phyloP scores from a whole-genome alignment of 2,888 invertebrate species.

The Epinotia bilunana region DNA sequence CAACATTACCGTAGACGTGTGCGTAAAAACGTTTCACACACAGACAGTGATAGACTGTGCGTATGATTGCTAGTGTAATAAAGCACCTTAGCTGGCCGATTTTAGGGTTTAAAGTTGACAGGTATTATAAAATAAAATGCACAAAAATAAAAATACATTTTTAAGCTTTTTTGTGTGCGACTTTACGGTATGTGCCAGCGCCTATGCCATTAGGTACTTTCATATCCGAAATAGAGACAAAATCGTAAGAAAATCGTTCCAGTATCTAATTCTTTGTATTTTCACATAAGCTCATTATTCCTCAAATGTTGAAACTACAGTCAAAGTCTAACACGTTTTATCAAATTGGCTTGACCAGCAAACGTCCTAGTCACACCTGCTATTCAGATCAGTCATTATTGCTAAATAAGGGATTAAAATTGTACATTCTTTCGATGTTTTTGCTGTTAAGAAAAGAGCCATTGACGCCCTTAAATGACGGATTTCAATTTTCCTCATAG shows the following conservation, averaged over 20 bases:
- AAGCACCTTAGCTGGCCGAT: too few species aligned
- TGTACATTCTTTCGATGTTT: too few species aligned
- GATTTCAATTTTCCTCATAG: too few species aligned
- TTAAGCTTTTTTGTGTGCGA: background rate
- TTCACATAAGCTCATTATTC: background rate
- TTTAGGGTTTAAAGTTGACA: too few species aligned
- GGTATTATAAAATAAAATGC: too few species aligned
- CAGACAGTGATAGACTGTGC: background rate
- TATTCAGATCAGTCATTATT: too few species aligned
- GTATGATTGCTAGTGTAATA: background rate
- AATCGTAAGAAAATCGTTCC: slow-evolving; percentile 40
- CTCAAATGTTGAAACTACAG: background rate
- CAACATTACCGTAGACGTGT: background rate
- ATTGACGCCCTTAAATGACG: too few species aligned
- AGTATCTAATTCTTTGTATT: background rate
- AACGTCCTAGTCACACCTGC: background rate
- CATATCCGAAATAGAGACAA: slow-evolving; percentile 47
- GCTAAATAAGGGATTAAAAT: too few species aligned
- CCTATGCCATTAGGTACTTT: slow-evolving; percentile 49
- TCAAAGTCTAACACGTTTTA: background rate
- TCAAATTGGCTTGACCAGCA: background rate
- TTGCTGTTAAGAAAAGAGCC: too few species aligned
- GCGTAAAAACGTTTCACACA: background rate
- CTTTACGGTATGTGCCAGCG: slow-evolving; percentile 9
- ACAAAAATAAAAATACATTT: too few species aligned